Conservation (phyloP, 2,113 vertebrate genomes). For the Thunnus thynnus region DNA sequence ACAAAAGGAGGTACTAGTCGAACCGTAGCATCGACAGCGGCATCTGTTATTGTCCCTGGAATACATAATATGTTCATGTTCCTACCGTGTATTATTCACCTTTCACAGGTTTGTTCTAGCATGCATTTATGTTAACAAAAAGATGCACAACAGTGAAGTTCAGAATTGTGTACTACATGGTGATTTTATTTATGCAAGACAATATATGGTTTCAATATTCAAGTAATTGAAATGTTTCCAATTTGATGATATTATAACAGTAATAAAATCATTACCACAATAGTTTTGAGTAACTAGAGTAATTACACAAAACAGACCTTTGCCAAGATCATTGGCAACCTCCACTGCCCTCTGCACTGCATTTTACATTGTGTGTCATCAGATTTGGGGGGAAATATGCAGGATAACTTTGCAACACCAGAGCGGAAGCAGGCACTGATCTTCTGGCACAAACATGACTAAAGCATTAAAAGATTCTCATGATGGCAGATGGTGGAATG, state of each 20-base stretch:
- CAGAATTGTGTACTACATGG: neutral
- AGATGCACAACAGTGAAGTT: neutral
- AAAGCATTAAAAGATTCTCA: conserved; percentile 1
- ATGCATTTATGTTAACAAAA: neutral
- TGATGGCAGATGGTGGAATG: neutral
- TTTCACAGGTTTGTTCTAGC: neutral
- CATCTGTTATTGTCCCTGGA: conserved; percentile 33
- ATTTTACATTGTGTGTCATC: conserved; percentile 9
- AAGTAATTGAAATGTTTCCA: neutral
- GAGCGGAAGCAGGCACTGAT: neutral
- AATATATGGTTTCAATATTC: neutral
- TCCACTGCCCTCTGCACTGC: neutral
- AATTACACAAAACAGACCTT: conserved; percentile 25
- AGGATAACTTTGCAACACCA: neutral
- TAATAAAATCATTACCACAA: conserved; percentile 5
- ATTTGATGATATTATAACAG: neutral
- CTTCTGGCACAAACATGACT: conserved; percentile 12
- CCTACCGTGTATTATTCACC: neutral
- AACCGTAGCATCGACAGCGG: conserved; percentile 1
- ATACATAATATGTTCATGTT: conserved; percentile 28
- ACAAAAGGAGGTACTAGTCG: conserved; percentile 36
- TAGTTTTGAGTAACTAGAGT: no score
- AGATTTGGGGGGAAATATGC: neutral
- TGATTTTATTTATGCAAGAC: neutral
- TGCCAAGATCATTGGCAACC: neutral